These are phyloP conservation scores for Nothura maculosa DNA, from an alignment of 2,797 vertebrate genomes.

Conservation along the genomic window DNA sequence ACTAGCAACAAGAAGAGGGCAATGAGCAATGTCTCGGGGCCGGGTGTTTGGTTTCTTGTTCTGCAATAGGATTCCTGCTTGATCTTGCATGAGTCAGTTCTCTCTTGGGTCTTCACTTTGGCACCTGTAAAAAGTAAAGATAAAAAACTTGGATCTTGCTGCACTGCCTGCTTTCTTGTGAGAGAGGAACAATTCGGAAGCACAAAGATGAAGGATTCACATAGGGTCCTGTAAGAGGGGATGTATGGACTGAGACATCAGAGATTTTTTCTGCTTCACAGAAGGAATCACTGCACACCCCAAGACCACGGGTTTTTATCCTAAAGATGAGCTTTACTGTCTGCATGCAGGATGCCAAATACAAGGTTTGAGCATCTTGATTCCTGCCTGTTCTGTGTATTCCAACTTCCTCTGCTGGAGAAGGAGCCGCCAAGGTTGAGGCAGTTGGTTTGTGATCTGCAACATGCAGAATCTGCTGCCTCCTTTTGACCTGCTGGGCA, in stretches of 20 bases:
- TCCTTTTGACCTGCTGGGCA: constrained; percentile 54
- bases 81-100: not conserved
- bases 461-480: not conserved
- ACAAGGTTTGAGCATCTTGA: not conserved
- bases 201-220: not conserved
- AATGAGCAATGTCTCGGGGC: not conserved
- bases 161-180: not conserved
- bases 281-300: not conserved
- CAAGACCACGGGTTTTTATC: accelerated
- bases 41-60: not conserved
- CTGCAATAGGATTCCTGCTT: not conserved
- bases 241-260: not conserved
- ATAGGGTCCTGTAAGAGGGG: not conserved
- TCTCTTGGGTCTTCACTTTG: not conserved
- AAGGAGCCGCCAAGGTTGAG: not conserved
- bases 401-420: not conserved
- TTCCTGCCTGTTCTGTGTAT: not conserved
- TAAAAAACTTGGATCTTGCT: not conserved
- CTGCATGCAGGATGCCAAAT: not conserved
- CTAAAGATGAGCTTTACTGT: not conserved
- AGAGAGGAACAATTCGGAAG: not conserved
- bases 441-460: not conserved
- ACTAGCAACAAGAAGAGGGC: not conserved
- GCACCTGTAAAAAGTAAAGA: not conserved
- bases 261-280: not conserved